These are phyloP conservation scores for Drosophila sp. DNA, from an alignment of 1,140 invertebrate species.

Conservation along the genomic window DNA sequence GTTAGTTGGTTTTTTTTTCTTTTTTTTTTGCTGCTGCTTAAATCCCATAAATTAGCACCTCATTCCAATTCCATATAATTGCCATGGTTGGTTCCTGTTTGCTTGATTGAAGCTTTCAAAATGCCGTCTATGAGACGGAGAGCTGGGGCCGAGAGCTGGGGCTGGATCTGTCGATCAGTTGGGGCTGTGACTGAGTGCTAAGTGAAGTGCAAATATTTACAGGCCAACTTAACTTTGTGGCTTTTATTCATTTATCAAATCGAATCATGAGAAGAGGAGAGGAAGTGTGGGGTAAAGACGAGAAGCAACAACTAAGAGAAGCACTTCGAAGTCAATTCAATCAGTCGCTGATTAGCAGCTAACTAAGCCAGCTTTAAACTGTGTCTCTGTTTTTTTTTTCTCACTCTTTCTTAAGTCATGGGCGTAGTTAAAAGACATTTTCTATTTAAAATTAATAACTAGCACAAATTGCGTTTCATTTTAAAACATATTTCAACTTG, in stretches of 20 bases:
- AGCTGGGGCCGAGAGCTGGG: background rate
- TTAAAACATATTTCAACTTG: no score
- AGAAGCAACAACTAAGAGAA: slow-evolving; percentile 6
- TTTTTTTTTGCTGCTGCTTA: slow-evolving; percentile 31
- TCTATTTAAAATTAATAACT: no score
- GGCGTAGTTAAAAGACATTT: background rate
- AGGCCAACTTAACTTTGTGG: slow-evolving; percentile 53
- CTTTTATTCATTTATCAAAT: slow-evolving; percentile 78
- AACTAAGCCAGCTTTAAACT: slow-evolving; percentile 16
- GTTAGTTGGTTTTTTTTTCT: slow-evolving; percentile 10
- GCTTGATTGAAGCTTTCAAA: slow-evolving; percentile 77
- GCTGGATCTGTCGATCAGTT: background rate
- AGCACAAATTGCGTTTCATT: no score
- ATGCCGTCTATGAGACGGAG: slow-evolving; percentile 33
- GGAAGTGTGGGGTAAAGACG: slow-evolving; percentile 32
- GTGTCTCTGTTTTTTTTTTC: background rate
- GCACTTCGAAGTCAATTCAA: slow-evolving; percentile 64
- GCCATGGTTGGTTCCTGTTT: slow-evolving; percentile 43
- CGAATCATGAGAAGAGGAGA: slow-evolving; percentile 45
- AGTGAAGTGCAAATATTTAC: slow-evolving; percentile 79
- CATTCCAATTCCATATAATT: slow-evolving; percentile 79
- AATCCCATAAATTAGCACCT: slow-evolving; percentile 80
- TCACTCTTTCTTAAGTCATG: background rate
- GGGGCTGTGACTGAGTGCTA: slow-evolving; percentile 43
- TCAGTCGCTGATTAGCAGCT: slow-evolving; percentile 73